Conservation (phyloP, 2,797 vertebrate genomes). For the Pterois miles region DNA sequence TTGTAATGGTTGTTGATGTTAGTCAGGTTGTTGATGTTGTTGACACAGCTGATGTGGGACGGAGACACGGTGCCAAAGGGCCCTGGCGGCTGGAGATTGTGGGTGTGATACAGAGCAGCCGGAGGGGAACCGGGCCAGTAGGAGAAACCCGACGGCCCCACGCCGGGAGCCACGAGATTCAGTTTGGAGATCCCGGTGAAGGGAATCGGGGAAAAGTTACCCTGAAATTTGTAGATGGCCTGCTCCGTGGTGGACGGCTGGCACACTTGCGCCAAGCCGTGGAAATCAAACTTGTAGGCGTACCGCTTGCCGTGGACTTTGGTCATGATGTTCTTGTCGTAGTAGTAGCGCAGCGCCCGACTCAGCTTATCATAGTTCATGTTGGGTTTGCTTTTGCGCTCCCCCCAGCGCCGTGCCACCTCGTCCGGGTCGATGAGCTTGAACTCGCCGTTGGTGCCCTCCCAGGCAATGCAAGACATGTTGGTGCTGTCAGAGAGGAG, state of each 20-base stretch:
- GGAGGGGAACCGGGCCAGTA: slow-evolving; percentile 94
- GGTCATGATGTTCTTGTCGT: slow-evolving; percentile 99
- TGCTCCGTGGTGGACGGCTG: slow-evolving; percentile 88
- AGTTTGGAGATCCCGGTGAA: slow-evolving; percentile 97
- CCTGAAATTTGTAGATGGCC: slow-evolving; percentile 95
- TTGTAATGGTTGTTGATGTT: slow-evolving; percentile 93
- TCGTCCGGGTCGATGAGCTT: slow-evolving; percentile 97
- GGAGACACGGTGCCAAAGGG: slow-evolving; percentile 87
- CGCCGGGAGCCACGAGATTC: slow-evolving; percentile 92
- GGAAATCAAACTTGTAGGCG: slow-evolving; percentile 98
- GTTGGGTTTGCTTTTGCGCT: slow-evolving; percentile 98
- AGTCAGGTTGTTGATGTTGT: slow-evolving; percentile 90
- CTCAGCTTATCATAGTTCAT: slow-evolving; percentile 99
- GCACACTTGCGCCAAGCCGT: slow-evolving; percentile 95
- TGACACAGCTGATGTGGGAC: slow-evolving; percentile 85
- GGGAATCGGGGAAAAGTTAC: slow-evolving; percentile 92
- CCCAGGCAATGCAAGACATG: slow-evolving; percentile 96
- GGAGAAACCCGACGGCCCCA: slow-evolving; percentile 92
- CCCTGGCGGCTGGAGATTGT: slow-evolving; percentile 89
- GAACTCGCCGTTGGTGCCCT: slow-evolving; percentile 97
- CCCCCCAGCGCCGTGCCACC: slow-evolving; percentile 96
- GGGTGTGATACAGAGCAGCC: slow-evolving; percentile 88
- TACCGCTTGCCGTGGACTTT: slow-evolving; percentile 98
- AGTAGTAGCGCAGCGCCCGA: slow-evolving; percentile 97
- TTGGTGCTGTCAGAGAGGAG: slow-evolving; percentile 94